Conservation (phyloP, 2,888 invertebrate species). For the Agonum fuliginosum region DNA sequence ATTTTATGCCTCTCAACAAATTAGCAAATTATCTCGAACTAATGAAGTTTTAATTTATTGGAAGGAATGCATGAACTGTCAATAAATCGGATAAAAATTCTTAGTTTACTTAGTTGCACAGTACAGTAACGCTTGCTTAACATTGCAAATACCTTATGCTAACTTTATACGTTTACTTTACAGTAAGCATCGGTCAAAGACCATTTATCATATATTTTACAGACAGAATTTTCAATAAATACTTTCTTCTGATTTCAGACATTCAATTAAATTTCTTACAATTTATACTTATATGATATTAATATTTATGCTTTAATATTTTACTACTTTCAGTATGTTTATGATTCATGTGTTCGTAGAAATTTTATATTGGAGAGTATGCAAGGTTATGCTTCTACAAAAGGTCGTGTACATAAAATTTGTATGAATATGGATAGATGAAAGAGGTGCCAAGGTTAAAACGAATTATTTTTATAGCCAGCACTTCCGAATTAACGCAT, state of each 20-base stretch:
- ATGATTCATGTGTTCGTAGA: not conserved
- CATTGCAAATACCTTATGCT: constrained; percentile 30
- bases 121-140: constrained; percentile 35
- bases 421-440: constrained; percentile 5
- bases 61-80: constrained; percentile 12
- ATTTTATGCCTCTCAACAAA: constrained; percentile 31
- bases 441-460: constrained; percentile 12
- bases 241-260: constrained; percentile 7
- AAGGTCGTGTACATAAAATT: constrained; percentile 5
- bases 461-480: not conserved
- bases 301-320: constrained; percentile 4
- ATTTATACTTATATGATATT: constrained; percentile 10
- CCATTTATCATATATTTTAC: constrained; percentile 25
- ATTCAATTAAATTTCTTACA: constrained; percentile 17
- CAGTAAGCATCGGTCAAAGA: constrained; percentile 28
- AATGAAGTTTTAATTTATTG: constrained; percentile 33
- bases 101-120: constrained; percentile 2
- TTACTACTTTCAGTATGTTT: not conserved
- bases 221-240: constrained; percentile 1
- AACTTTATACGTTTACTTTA: constrained; percentile 28
- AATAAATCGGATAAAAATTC: constrained; percentile 18
- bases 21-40: constrained; percentile 26
- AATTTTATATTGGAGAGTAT: not conserved
- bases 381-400: not conserved
- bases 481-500: not conserved